Evolutionary conservation across 35 echinoderm and acorn worm genomes (phyloP).

Genomic region (Ophioderma brevispina): DNA sequence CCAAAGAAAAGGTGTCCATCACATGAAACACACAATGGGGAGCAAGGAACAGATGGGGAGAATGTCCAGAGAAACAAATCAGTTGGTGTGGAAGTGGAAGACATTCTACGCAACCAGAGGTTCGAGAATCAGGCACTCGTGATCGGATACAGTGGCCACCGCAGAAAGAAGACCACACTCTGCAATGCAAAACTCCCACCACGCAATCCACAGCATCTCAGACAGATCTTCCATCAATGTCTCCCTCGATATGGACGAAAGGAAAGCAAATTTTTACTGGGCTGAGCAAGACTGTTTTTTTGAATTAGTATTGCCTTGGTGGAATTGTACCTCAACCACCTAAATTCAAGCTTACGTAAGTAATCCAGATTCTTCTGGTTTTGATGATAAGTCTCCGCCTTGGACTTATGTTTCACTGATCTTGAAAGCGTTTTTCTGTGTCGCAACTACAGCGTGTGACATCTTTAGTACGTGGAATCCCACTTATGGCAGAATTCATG

Average conservation of each 20-base stretch:
- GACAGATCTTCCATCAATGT: not conserved
- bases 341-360: not conserved
- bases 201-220: not conserved
- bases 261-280: constrained; percentile 4
- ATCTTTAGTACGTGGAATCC: constrained; percentile 50
- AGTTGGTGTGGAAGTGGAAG: too few species aligned
- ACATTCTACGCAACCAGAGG: too few species aligned
- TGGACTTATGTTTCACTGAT: constrained; percentile 34
- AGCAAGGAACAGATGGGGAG: too few species aligned
- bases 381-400: constrained; percentile 33
- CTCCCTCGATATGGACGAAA: not conserved
- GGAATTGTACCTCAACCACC: not conserved
- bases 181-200: too few species aligned
- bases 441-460: constrained; percentile 9
- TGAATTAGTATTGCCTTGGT: not conserved
- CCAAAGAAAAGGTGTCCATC: too few species aligned
- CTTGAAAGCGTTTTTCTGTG: constrained; percentile 16
- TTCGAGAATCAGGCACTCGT: too few species aligned
- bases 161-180: too few species aligned
- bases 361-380: constrained; percentile 29
- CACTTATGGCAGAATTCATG: constrained; percentile 41
- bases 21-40: not conserved
- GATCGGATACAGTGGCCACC: too few species aligned
- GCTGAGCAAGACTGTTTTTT: constrained; percentile 15
- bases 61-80: too few species aligned